phyloP scores from a whole-genome alignment of 2,113 vertebrate species.

The Cariama cristata region DNA sequence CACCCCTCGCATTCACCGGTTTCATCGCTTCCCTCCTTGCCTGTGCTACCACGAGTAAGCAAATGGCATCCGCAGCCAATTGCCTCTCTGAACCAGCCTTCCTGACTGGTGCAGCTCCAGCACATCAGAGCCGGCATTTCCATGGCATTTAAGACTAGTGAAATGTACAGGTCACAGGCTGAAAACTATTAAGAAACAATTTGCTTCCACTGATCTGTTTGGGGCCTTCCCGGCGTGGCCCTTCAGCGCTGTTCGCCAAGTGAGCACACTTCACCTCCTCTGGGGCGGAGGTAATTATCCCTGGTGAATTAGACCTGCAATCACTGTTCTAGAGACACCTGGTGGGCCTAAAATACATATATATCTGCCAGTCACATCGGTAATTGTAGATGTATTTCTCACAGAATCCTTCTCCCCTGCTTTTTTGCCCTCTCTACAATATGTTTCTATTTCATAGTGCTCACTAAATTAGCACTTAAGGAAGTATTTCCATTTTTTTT shows the following conservation, averaged over 20 bases:
- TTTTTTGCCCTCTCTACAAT: background rate
- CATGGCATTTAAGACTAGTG: background rate
- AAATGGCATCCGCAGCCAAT: background rate
- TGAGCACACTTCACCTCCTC: background rate
- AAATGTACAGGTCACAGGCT: background rate
- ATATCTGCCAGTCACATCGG: background rate
- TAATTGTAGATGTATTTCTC: background rate
- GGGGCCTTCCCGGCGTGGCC: background rate
- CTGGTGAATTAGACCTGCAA: background rate
- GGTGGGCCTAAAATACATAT: background rate
- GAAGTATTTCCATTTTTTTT: background rate
- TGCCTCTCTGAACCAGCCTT: background rate
- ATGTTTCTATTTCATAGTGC: background rate
- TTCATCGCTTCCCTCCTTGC: background rate
- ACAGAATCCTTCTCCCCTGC: background rate
- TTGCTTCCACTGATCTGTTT: conserved; percentile 4
- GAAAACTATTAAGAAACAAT: conserved; percentile 15
- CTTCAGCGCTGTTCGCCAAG: background rate
- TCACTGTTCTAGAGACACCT: background rate
- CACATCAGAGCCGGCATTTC: background rate
- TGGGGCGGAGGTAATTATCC: background rate
- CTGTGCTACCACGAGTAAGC: background rate
- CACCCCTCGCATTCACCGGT: background rate
- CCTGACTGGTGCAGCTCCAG: background rate
- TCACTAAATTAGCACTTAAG: background rate